Conservation (phyloP, 2,797 vertebrate species). For the Xenops minutus region DNA sequence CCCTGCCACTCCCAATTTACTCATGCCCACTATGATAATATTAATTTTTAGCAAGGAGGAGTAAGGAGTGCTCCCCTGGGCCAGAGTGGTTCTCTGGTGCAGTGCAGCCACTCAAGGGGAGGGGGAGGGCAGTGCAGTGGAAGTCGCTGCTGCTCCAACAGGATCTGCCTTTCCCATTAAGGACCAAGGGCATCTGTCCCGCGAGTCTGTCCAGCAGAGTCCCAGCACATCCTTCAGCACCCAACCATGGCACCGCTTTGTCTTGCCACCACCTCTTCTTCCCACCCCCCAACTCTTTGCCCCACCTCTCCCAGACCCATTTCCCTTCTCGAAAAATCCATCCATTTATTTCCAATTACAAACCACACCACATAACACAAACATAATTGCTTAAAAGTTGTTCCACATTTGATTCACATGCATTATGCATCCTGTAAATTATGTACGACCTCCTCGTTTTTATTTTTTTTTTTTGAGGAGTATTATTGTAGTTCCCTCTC, state of each 20-base stretch:
- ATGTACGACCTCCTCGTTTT: slow-evolving; percentile 59
- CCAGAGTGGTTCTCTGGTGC: not conserved
- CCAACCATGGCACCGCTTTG: fast-evolving
- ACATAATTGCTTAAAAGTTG: slow-evolving; percentile 79
- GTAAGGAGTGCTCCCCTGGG: not conserved
- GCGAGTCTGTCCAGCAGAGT: fast-evolving
- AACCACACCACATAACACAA: slow-evolving; percentile 76
- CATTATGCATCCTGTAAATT: slow-evolving; percentile 77
- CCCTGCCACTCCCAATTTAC: slow-evolving; percentile 59
- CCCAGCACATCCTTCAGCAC: not conserved
- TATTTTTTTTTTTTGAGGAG: slow-evolving; percentile 25
- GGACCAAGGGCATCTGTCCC: not conserved
- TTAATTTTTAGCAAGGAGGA: slow-evolving; percentile 49
- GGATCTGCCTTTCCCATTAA: not conserved
- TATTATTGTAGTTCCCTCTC: slow-evolving; percentile 57
- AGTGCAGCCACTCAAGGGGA: not conserved
- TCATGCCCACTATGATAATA: not conserved
- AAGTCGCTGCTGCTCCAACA: fast-evolving
- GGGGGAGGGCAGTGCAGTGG: not conserved
- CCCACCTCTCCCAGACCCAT: not conserved
- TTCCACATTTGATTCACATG: slow-evolving; percentile 77
- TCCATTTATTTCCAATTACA: slow-evolving; percentile 56
- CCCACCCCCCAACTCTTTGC: not conserved
- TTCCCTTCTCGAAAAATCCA: slow-evolving; percentile 60
- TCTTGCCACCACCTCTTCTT: not conserved